Percentiles rank a stretch among this genome's conserved stretches.
phyloP scores from a whole-genome alignment of 2,797 vertebrate genomes.

The Peromyscus eremicus region DNA sequence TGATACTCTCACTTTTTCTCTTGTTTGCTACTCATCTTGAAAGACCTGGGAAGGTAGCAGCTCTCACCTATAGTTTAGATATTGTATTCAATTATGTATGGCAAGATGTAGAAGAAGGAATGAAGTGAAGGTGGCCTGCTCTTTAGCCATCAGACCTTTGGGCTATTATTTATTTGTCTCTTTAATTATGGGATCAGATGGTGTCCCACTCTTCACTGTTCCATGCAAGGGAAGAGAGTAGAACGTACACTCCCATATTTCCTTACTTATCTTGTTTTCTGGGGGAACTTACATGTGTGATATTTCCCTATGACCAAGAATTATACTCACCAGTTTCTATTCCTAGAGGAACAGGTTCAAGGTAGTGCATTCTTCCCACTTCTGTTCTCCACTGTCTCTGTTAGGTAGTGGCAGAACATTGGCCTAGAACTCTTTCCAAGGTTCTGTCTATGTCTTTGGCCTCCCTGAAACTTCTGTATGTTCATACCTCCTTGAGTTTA shows the following conservation, averaged over 20 bases:
- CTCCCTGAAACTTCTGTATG: background rate
- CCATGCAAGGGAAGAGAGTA: background rate
- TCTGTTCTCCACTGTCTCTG: too few species aligned
- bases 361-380: fast-evolving
- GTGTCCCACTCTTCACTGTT: background rate
- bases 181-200: background rate
- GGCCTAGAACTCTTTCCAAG: background rate
- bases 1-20: background rate
- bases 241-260: background rate
- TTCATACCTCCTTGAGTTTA: background rate
- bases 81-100: background rate
- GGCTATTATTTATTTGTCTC: background rate
- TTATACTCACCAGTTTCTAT: background rate
- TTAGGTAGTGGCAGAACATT: background rate
- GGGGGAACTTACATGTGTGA: background rate
- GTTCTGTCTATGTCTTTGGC: fast-evolving
- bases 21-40: background rate
- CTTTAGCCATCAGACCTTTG: background rate
- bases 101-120: background rate
- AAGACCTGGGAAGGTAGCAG: background rate
- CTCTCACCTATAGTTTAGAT: background rate
- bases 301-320: background rate
- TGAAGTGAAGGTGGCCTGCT: fast-evolving
- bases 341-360: background rate
- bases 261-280: background rate